Conservation (phyloP, 1,140 invertebrate genomes). For the Teleogryllus occipitalis region DNA sequence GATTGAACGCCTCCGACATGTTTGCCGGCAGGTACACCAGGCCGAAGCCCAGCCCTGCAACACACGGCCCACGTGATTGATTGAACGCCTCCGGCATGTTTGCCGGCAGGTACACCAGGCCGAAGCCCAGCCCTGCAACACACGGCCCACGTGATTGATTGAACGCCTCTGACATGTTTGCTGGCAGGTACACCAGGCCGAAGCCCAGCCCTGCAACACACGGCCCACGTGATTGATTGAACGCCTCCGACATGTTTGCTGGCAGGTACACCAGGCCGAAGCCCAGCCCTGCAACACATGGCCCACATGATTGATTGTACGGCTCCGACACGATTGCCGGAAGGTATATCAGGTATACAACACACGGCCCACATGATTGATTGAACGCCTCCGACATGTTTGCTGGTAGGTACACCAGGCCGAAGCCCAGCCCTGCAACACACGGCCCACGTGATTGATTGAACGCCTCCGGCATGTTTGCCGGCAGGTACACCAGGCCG, state of each 20-base stretch:
- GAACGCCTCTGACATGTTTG: slow-evolving; percentile 90
- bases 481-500: slow-evolving; percentile 88
- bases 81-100: slow-evolving; percentile 91
- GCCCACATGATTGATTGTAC: slow-evolving; percentile 30
- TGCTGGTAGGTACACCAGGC: slow-evolving; percentile 88
- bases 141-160: too few species aligned
- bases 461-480: slow-evolving; percentile 90
- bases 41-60: slow-evolving; percentile 80
- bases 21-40: slow-evolving; percentile 92
- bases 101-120: slow-evolving; percentile 88
- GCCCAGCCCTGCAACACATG: slow-evolving; percentile 60
- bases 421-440: slow-evolving; percentile 75
- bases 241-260: slow-evolving; percentile 88
- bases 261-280: slow-evolving; percentile 92
- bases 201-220: slow-evolving; percentile 70
- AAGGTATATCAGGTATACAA: slow-evolving; percentile 80
- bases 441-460: too few species aligned
- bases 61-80: too few species aligned
- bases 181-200: slow-evolving; percentile 88
- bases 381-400: slow-evolving; percentile 91
- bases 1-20: slow-evolving; percentile 83
- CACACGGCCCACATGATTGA: too few species aligned
- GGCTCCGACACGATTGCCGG: slow-evolving; percentile 92
- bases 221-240: too few species aligned
- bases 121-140: slow-evolving; percentile 75